phyloP scores from a whole-genome alignment of 2,113 vertebrate species.

The Corynorhinus townsendii region DNA sequence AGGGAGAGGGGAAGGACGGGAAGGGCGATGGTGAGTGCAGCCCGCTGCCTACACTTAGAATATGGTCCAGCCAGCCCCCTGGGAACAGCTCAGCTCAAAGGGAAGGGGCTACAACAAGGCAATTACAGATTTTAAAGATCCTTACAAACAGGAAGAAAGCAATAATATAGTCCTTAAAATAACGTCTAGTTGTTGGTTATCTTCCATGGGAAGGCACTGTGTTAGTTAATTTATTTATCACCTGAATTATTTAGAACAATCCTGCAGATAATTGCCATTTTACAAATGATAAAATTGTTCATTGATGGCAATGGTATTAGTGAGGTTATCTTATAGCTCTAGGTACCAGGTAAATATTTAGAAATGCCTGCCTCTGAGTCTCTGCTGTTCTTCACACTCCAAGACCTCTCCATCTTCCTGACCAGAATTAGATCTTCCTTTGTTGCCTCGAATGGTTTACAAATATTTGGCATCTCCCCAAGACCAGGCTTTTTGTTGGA shows the following conservation, averaged over 20 bases:
- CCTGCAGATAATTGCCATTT: background rate
- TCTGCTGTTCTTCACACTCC: background rate
- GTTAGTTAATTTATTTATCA: background rate
- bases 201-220: too few relatives aligned
- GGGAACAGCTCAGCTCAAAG: background rate
- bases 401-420: background rate
- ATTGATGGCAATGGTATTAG: accelerated
- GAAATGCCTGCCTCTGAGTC: background rate
- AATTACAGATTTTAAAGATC: background rate
- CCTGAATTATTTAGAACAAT: background rate
- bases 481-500: background rate
- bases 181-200: background rate
- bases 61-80: accelerated
- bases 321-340: background rate
- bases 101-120: background rate
- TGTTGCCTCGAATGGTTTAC: background rate
- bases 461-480: background rate
- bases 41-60: background rate
- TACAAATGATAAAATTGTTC: background rate
- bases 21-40: background rate
- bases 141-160: too few relatives aligned
- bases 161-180: background rate
- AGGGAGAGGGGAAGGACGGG: background rate
- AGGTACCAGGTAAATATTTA: background rate
- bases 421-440: background rate